Evolutionary conservation across 2,888 invertebrate genomes (phyloP).

Genomic region (Agonopterix heracliana): DNA sequence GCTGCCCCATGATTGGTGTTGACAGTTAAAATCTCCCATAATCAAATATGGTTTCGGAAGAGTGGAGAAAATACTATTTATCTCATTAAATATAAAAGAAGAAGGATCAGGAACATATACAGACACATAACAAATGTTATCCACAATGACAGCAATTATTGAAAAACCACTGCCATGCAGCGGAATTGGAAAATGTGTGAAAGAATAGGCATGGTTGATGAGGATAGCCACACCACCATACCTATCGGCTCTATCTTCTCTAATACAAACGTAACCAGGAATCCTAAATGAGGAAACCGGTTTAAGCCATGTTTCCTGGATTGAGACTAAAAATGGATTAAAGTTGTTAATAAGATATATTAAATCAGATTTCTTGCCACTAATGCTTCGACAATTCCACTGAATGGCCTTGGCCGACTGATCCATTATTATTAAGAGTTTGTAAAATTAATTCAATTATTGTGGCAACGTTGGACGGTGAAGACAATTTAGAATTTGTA

Average conservation of each 20-base stretch:
- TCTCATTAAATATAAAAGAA: not conserved
- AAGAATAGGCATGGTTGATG: not conserved
- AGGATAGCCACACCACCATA: constrained; percentile 2
- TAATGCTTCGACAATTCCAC: not conserved
- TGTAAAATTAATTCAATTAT: not conserved
- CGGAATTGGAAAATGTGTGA: not conserved
- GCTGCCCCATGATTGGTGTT: not conserved
- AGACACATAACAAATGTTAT: not conserved
- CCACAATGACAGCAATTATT: not conserved
- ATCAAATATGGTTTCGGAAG: not conserved
- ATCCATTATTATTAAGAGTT: not conserved
- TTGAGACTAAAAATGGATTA: not conserved
- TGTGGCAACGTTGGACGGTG: not conserved
- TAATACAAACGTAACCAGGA: constrained; percentile 6
- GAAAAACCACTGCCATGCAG: not conserved
- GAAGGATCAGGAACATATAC: not conserved
- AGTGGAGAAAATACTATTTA: not conserved
- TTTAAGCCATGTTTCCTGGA: not conserved
- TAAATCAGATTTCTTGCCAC: not conserved
- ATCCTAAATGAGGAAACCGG: constrained; percentile 1
- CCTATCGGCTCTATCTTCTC: constrained; percentile 1
- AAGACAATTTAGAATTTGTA: not conserved
- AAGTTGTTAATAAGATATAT: not conserved
- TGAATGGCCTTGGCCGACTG: not conserved
- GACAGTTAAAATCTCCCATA: not conserved